Percentiles rank a stretch among this genome's conserved stretches.
These are phyloP conservation scores for Bedellia somnulentella DNA, from an alignment of 2,888 invertebrate species.

Conservation along the genomic window DNA sequence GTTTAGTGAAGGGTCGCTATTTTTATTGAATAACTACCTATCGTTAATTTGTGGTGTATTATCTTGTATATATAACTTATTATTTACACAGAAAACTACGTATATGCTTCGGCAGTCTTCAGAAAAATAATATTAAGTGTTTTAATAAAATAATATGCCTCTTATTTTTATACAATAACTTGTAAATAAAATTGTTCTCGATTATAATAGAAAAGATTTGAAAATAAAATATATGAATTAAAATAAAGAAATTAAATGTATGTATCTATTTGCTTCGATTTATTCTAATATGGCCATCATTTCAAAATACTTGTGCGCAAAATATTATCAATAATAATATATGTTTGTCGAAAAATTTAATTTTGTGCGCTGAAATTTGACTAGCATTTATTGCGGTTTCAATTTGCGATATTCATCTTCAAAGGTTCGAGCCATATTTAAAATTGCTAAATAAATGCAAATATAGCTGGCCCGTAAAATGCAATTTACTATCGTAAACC, in stretches of 20 bases:
- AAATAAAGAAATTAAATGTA: slow-evolving; percentile 9
- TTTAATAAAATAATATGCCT: no score
- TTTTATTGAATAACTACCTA: no score
- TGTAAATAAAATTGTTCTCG: neutral
- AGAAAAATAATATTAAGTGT: slow-evolving; percentile 30
- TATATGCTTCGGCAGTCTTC: slow-evolving; percentile 48
- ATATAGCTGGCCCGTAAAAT: no score
- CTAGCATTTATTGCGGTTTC: slow-evolving; percentile 61
- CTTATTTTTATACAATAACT: slow-evolving; percentile 6
- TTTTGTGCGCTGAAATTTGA: slow-evolving; percentile 55
- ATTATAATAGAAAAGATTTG: neutral
- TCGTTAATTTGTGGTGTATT: no score
- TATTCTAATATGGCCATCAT: slow-evolving; percentile 55
- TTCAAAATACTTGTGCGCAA: slow-evolving; percentile 29
- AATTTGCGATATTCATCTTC: no score
- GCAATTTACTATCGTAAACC: no score
- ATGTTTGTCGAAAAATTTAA: slow-evolving; percentile 7
- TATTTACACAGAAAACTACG: no score
- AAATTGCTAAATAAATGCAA: no score
- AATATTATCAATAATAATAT: slow-evolving; percentile 11
- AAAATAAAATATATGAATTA: neutral
- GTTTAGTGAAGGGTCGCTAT: slow-evolving; percentile 59
- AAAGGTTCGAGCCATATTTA: no score
- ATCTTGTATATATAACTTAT: no score
- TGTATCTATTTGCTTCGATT: no score